Evolutionary conservation across 2,888 invertebrate genomes (phyloP).

Genomic region (Diarsia brunnea): DNA sequence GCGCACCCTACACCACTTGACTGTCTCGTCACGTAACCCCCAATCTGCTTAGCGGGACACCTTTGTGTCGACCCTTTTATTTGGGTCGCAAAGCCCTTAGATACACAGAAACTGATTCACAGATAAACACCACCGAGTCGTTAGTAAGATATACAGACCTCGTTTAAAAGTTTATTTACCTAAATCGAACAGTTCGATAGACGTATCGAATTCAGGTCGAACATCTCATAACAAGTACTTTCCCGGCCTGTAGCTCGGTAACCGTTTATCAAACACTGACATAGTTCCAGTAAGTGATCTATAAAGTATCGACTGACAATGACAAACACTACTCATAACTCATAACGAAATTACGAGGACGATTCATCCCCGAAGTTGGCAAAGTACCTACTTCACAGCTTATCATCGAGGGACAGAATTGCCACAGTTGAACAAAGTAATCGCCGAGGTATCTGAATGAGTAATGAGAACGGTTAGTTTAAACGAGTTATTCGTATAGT

Average conservation of each 20-base stretch:
- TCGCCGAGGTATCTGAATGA: slow-evolving; percentile 80
- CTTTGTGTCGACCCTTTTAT: slow-evolving; percentile 84
- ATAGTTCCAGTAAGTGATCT: slow-evolving; percentile 49
- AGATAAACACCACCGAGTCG: slow-evolving; percentile 79
- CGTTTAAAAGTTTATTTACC: slow-evolving; percentile 56
- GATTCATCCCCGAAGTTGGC: slow-evolving; percentile 78
- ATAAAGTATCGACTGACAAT: slow-evolving; percentile 60
- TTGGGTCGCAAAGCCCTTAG: slow-evolving; percentile 81
- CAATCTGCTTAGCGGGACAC: slow-evolving; percentile 89
- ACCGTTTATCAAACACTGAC: slow-evolving; percentile 50
- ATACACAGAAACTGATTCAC: slow-evolving; percentile 83
- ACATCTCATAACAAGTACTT: slow-evolving; percentile 18
- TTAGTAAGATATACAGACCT: slow-evolving; percentile 75
- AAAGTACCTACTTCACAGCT: slow-evolving; percentile 75
- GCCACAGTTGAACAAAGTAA: slow-evolving; percentile 81
- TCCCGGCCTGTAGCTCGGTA: slow-evolving; percentile 8
- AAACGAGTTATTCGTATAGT: slow-evolving; percentile 79
- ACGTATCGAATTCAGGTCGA: slow-evolving; percentile 47
- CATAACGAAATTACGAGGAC: slow-evolving; percentile 78
- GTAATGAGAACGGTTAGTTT: slow-evolving; percentile 79
- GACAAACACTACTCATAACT: slow-evolving; percentile 74
- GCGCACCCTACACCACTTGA: slow-evolving; percentile 74
- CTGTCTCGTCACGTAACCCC: slow-evolving; percentile 82
- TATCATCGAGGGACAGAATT: slow-evolving; percentile 78
- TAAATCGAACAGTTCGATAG: slow-evolving; percentile 28